Conservation (phyloP, 1,140 invertebrate species). For the Ceratitis capitata region DNA sequence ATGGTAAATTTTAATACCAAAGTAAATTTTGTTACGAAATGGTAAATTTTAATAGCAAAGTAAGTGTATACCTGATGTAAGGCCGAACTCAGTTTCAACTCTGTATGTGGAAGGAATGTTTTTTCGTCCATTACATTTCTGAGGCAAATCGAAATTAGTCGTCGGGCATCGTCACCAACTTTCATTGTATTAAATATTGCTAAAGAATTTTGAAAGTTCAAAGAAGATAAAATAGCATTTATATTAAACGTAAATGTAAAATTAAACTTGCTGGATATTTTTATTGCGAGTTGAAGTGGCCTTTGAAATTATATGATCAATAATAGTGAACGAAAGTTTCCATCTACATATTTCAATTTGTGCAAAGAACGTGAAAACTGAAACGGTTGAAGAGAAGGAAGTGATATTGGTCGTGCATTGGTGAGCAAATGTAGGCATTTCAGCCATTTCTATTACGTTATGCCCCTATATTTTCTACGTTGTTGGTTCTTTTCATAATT, state of each 20-base stretch:
- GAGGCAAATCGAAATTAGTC: background rate
- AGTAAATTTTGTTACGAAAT: too few species aligned
- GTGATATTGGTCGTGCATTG: background rate
- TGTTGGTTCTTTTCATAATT: background rate
- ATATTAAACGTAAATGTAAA: too few species aligned
- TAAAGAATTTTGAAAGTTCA: background rate
- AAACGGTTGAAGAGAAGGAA: background rate
- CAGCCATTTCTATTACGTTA: background rate
- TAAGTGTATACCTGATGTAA: background rate
- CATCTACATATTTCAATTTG: background rate
- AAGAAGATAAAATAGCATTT: too few species aligned
- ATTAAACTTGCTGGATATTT: too few species aligned
- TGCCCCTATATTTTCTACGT: background rate
- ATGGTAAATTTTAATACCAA: too few species aligned
- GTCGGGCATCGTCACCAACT: background rate
- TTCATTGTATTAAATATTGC: background rate
- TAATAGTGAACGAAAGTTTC: background rate
- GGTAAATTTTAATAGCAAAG: too few species aligned
- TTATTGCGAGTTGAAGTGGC: background rate
- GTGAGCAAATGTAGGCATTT: background rate
- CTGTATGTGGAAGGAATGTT: background rate
- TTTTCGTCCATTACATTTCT: background rate
- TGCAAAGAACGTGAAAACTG: background rate
- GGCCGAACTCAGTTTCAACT: background rate
- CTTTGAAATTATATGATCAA: background rate